Base-by-base conservation (phyloP, 2,797 vertebrate genomes). In the Pangasius krempfi region DNA sequence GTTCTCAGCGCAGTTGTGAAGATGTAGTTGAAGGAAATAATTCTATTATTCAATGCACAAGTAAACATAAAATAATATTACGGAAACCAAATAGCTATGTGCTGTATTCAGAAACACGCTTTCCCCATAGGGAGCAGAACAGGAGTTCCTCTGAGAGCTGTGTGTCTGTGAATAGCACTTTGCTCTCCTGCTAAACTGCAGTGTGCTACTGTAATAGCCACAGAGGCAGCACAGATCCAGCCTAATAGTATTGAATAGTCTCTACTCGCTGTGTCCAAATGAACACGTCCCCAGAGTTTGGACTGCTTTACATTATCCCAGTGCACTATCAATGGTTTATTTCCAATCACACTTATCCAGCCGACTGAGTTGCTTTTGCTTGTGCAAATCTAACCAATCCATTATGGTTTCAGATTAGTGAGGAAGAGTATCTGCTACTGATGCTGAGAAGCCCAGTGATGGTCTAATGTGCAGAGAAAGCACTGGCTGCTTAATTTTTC, bases 401-500 rank as follows among this genome's bases (percentile, higher is more conserved):
- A 87, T 27, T 81, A 84, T 73, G 78, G 56, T 86, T 52, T 87
- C 79, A 85, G 85, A 86, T 73, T 54, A 20, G 80, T 40, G 12
- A 62, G 62, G 79, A 75, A 58, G 73, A 30, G 58, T 37, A 82
- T 44, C 80, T 84, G 40, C 44, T 84, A 40, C 82, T 81, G 72
- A 78, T 54, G 30, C 58, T 54, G 18, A 79, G 80, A 89, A 89
- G 60, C 58, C 47, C 83, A 91, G 66, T 56, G 70, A 83, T 83
- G 64, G 56, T 50, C 25, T 84, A 68, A 90, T 85, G 62, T 70
- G 25, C n/a, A 73, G 50, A 64, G n/a, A 78, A 85, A 70, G 87
- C 88, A 87, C 88, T 85, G 72, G 50, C 92, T 91, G 90, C 90
- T 95, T 94, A 94, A 94, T 95, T 94, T 95, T 95, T 95, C 92